Evolutionary conservation across 2,888 invertebrate genomes (phyloP).

Genomic region (Andrena haemorrhoa): DNA sequence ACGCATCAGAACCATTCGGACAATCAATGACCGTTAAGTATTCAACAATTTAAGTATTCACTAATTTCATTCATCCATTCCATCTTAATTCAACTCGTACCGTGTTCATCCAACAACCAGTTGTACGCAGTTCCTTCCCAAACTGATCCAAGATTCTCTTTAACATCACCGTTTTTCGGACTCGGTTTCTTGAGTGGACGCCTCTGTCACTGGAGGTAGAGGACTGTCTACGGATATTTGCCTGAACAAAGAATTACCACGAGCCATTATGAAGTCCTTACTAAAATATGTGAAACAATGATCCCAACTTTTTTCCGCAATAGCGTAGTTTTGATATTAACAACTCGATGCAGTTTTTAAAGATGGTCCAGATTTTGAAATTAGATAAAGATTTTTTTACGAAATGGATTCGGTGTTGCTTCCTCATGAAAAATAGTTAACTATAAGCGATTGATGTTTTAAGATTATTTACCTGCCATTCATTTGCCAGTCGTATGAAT

Average conservation of each 20-base stretch:
- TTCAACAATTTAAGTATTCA: not conserved
- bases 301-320: too few species aligned
- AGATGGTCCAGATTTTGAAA: too few species aligned
- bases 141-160: conserved; percentile 6
- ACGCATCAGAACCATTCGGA: not conserved
- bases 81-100: conserved; percentile 23
- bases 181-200: conserved; percentile 76
- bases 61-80: conserved; percentile 1
- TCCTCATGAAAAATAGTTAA: not conserved
- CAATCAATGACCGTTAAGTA: not conserved
- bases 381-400: too few species aligned
- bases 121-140: not conserved
- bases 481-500: conserved; percentile 87
- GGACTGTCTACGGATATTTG: conserved; percentile 86
- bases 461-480: conserved; percentile 76
- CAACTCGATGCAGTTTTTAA: too few species aligned
- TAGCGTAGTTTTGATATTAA: too few species aligned
- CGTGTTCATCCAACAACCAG: not conserved
- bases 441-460: not conserved
- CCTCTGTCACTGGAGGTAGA: conserved; percentile 86
- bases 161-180: conserved; percentile 77
- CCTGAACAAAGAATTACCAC: conserved; percentile 76
- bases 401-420: too few species aligned
- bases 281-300: not conserved
- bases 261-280: not conserved